Base-by-base conservation (phyloP, 2,797 vertebrate genomes). In the Spinibarbus caldwelli region DNA sequence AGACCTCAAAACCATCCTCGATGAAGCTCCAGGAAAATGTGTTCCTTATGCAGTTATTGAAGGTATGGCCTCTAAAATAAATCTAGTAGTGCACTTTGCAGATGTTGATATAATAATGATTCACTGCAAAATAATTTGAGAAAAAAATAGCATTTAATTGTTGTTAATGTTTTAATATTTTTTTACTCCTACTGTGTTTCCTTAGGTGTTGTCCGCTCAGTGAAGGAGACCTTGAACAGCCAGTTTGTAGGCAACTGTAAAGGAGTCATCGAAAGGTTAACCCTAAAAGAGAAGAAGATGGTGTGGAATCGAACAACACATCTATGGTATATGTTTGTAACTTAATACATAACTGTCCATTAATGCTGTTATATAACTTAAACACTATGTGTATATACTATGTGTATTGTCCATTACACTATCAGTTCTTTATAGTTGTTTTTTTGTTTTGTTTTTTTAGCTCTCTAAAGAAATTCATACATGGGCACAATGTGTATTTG, bases 221-320 rank as follows among this genome's bases (percentile, higher is more conserved):
- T 98, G 76, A 98, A 98, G 89, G 97, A 98, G 84, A 97, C 96
- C 0, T 92, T 99, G 36, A 97, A 85, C 92, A 99, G 97, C 88
- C 98, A 99, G 93, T 99, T 97, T 92, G 96, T 99, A 77, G 97
- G 97, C 36, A 97, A 95, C 91, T 99, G 97, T 93, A 97, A 94
- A 91, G 98, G 98, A 0, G 98, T 99, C 36, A 93, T 99, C 5
- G 97, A 98, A 89, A 93, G 97, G 86, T 93, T 99, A 92, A 98
- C 97, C 0, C 92, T 99, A 78, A 97, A 97, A 89, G 97, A 99
- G 86, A 97, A 99, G 86, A 99, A 98, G 93, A 98, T 98, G 97
- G 97, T 99, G 47, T 99, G 98, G 98, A 99, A 99, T 90, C 95
- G 96, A 80, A 98, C 97, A 4, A 98, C 97, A 26, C 97, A 97